Percentiles rank a stretch among this genome's conserved stretches.
Evolutionary conservation across 2,113 vertebrate genomes (phyloP).

Genomic region (Antigone vipio): DNA sequence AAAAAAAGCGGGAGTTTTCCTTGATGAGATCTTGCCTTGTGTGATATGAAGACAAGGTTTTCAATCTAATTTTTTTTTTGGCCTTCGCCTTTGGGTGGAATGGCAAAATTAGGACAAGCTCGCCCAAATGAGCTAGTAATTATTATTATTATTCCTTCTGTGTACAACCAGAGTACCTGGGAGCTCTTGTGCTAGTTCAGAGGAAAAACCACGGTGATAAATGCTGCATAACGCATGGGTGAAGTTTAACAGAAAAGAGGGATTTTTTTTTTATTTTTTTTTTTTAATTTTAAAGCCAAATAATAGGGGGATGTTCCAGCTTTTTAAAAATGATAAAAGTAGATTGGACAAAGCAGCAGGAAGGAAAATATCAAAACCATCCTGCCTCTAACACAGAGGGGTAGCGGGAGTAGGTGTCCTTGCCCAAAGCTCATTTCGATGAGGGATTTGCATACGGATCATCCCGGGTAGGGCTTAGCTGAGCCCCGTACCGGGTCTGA

Average conservation of each 20-base stretch:
- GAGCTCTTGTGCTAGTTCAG: background rate
- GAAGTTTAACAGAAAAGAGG: background rate
- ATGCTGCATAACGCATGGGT: background rate
- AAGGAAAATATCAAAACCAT: background rate
- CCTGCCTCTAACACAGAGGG: background rate
- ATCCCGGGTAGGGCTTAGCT: background rate
- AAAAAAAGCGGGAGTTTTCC: background rate
- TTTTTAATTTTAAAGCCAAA: background rate
- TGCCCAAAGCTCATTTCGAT: background rate
- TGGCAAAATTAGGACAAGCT: slow-evolving; percentile 12
- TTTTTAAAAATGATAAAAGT: background rate
- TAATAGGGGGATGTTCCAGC: background rate
- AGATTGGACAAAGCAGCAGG: background rate
- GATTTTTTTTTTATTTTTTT: background rate
- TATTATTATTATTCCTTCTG: background rate
- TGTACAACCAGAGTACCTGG: background rate
- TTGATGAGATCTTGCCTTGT: background rate
- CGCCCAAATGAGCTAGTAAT: background rate
- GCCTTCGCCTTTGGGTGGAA: background rate
- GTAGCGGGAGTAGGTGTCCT: background rate
- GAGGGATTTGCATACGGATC: background rate
- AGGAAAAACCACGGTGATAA: background rate
- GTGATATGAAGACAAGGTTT: background rate
- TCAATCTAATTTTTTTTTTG: background rate
- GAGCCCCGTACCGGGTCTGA: background rate